Evolutionary conservation across 1,140 invertebrate species (phyloP).

Genomic region (Heliconius nattereri): DNA sequence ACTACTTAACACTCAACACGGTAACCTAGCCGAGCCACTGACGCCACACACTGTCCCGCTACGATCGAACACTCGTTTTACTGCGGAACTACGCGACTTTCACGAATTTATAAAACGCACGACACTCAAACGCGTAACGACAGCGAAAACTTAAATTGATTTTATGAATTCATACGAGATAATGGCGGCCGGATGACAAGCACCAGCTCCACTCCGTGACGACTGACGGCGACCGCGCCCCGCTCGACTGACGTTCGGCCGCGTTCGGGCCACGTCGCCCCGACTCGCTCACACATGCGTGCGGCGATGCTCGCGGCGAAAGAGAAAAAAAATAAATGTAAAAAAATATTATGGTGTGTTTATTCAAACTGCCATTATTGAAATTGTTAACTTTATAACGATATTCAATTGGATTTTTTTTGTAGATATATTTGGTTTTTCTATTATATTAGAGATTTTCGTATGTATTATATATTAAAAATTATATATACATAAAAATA

Average conservation of each 20-base stretch:
- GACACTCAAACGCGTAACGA: constrained; percentile 64
- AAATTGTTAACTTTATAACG: constrained; percentile 13
- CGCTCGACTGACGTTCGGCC: constrained; percentile 79
- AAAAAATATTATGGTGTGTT: constrained; percentile 26
- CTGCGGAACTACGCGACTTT: constrained; percentile 47
- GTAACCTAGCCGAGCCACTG: constrained; percentile 75
- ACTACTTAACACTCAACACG: constrained; percentile 74
- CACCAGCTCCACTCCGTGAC: constrained; percentile 78
- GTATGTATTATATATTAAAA: no score
- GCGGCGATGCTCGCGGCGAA: constrained; percentile 60
- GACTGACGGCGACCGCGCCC: constrained; percentile 80
- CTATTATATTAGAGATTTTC: not conserved
- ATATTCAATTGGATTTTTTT: not conserved
- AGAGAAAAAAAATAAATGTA: constrained; percentile 58
- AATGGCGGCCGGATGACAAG: constrained; percentile 80
- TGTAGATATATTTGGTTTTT: not conserved
- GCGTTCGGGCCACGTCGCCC: constrained; percentile 71
- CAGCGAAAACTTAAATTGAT: constrained; percentile 76
- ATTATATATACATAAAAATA: not conserved
- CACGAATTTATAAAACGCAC: constrained; percentile 56
- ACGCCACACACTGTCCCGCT: constrained; percentile 52
- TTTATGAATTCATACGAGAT: constrained; percentile 76
- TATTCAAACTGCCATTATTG: constrained; percentile 11
- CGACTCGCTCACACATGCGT: constrained; percentile 80
- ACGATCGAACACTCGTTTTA: constrained; percentile 40